Percentiles rank a stretch among this genome's conserved stretches.
These are phyloP conservation scores for Zeus faber DNA, from an alignment of 2,113 vertebrate genomes.

Conservation along the genomic window DNA sequence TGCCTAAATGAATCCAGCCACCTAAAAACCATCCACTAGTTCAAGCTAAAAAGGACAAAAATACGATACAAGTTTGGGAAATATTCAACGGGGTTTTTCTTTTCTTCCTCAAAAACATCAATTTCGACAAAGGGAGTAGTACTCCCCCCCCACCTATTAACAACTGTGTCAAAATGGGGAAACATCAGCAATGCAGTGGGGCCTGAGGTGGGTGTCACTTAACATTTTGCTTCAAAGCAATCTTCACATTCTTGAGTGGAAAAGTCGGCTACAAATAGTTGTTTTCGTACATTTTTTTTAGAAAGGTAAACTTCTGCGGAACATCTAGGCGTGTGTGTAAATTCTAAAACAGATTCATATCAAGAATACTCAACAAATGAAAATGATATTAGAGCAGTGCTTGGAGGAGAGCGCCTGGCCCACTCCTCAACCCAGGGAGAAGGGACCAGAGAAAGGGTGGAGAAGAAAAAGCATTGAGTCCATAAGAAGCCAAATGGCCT, in stretches of 20 bases:
- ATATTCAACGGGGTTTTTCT: no score
- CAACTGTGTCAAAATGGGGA: conserved; percentile 54
- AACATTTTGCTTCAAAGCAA: conserved; percentile 48
- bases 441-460: conserved; percentile 49
- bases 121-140: conserved; percentile 54
- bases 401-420: conserved; percentile 55
- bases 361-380: conserved; percentile 65
- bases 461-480: conserved; percentile 67
- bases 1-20: conserved; percentile 66
- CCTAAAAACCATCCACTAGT: conserved; percentile 73
- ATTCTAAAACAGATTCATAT: conserved; percentile 70
- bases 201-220: conserved; percentile 59
- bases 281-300: conserved; percentile 45
- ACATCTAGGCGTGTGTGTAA: conserved; percentile 57
- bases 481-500: conserved; percentile 76
- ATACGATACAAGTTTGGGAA: conserved; percentile 69
- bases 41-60: conserved; percentile 76
- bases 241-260: conserved; percentile 71
- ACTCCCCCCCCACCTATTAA: conserved; percentile 32
- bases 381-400: conserved; percentile 69
- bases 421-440: conserved; percentile 26
- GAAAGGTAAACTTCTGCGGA: conserved; percentile 63
- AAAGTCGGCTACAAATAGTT: conserved; percentile 64
- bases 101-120: conserved; percentile 57
- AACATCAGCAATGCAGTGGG: conserved; percentile 57